Percentiles rank a stretch among this genome's conserved stretches.
phyloP scores from a whole-genome alignment of 2,797 vertebrate species.

The Bovichtus diacanthus region DNA sequence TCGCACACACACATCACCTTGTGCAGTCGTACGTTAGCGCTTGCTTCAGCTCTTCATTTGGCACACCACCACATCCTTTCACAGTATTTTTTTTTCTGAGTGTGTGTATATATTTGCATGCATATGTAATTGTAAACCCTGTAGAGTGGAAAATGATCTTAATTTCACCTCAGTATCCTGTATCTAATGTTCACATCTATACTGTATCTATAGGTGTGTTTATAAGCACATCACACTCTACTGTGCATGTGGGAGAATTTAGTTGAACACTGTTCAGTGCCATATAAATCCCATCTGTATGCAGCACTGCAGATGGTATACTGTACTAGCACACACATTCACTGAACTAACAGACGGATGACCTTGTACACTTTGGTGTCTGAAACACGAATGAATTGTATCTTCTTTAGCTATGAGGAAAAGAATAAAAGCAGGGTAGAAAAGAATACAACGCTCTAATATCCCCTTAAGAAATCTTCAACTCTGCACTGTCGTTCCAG shows the following conservation, averaged over 20 bases:
- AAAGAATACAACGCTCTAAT: neutral
- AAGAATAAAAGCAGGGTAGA: neutral
- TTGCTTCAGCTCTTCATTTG: slow-evolving; percentile 51
- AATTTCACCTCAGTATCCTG: slow-evolving; percentile 54
- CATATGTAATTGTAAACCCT: slow-evolving; percentile 29
- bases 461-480: neutral
- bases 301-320: neutral
- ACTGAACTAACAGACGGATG: neutral
- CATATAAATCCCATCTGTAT: neutral
- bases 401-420: neutral
- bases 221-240: neutral
- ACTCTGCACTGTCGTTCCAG: neutral
- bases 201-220: slow-evolving; percentile 1
- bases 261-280: neutral
- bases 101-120: slow-evolving; percentile 17
- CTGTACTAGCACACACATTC: neutral
- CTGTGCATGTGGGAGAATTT: neutral
- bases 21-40: slow-evolving; percentile 37
- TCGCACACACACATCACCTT: slow-evolving; percentile 39
- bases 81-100: neutral
- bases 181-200: slow-evolving; percentile 24
- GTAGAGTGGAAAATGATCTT: slow-evolving; percentile 32
- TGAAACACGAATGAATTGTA: neutral
- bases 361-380: neutral
- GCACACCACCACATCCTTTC: slow-evolving; percentile 68